Conservation (phyloP, 2,797 vertebrate genomes). For the Sciurus vulgaris region DNA sequence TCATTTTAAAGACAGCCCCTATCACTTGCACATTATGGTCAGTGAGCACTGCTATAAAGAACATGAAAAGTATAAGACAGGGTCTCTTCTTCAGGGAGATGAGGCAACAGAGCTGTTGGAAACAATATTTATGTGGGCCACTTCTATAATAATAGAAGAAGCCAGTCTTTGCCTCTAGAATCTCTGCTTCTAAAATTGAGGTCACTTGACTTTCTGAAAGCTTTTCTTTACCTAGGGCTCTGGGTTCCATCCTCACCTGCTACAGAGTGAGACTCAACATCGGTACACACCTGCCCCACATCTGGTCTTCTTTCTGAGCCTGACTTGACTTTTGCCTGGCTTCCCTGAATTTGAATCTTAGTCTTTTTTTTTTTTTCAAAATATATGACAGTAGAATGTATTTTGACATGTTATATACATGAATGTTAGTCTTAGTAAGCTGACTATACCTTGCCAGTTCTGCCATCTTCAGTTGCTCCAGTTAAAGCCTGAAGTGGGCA, state of each 20-base stretch:
- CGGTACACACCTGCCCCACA: neutral
- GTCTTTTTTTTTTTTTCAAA: neutral
- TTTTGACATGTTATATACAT: no score
- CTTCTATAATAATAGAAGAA: neutral
- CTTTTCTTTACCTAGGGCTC: neutral
- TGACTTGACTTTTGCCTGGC: neutral
- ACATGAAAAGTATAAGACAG: neutral
- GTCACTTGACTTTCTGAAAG: neutral
- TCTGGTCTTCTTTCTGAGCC: neutral
- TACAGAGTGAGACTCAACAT: neutral
- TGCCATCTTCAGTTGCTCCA: neutral
- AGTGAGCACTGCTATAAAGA: neutral
- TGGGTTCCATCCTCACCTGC: neutral
- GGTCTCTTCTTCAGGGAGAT: neutral
- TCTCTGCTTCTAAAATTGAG: neutral
- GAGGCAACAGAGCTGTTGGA: neutral
- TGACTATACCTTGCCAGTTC: rapidly evolving
- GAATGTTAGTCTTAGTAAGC: neutral
- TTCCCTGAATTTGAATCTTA: neutral
- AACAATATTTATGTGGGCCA: neutral
- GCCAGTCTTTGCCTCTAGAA: neutral
- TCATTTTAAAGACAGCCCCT: neutral
- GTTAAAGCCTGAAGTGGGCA: neutral
- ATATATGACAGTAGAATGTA: no score
- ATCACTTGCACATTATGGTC: neutral